Evolutionary conservation across 2,113 vertebrate genomes (phyloP).

Genomic region (Microtus oregoni): DNA sequence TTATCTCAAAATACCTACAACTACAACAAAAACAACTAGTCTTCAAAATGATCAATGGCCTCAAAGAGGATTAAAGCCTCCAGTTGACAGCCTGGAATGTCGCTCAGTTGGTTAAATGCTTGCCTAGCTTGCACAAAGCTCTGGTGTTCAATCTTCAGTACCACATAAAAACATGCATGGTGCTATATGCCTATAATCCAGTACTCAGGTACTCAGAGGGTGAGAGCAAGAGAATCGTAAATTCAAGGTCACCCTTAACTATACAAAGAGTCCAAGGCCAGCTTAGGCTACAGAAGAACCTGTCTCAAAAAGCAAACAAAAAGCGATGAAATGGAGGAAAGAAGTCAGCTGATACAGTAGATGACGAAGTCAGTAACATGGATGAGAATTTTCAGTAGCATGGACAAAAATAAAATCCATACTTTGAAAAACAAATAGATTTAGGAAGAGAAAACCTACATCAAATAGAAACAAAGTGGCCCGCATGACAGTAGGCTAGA

Average conservation of each 20-base stretch:
- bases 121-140: not conserved
- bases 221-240: not conserved
- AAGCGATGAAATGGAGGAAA: too few relatives aligned
- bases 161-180: not conserved
- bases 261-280: not conserved
- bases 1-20: not conserved
- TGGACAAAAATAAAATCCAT: not conserved
- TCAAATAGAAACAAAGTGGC: not conserved
- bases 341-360: not conserved
- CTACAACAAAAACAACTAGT: not conserved
- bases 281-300: not conserved
- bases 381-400: not conserved
- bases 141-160: not conserved
- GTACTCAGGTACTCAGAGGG: too few relatives aligned
- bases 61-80: not conserved
- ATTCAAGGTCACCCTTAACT: not conserved
- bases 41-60: not conserved
- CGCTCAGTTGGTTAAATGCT: not conserved
- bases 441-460: not conserved
- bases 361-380: not conserved
- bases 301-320: not conserved
- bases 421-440: not conserved
- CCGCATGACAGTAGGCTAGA: not conserved
- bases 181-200: not conserved
- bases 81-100: not conserved